These are phyloP conservation scores for Agapostemon virescens DNA, from an alignment of 2,888 invertebrate species.

Conservation along the genomic window DNA sequence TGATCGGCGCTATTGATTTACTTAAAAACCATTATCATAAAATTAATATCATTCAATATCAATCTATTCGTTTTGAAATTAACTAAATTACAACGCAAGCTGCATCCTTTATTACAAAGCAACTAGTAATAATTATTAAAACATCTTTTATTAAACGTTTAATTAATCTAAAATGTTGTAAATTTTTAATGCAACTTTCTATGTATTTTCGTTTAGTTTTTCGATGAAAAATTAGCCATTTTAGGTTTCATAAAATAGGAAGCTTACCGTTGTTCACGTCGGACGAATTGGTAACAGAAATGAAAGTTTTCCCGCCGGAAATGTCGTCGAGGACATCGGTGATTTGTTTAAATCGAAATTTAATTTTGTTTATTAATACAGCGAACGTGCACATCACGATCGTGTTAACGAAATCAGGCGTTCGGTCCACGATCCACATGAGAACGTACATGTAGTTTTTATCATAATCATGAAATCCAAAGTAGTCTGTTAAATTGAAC, in stretches of 20 bases:
- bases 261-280: conserved; percentile 28
- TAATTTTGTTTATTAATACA: conserved; percentile 33
- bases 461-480: conserved; percentile 26
- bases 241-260: background rate
- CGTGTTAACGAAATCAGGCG: conserved; percentile 43
- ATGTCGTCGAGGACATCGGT: conserved; percentile 26
- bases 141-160: too few species aligned
- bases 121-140: too few species aligned
- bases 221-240: background rate
- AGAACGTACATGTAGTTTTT: conserved; percentile 28
- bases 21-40: too few species aligned
- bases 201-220: background rate
- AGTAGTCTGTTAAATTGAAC: conserved; percentile 46
- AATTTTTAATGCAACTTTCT: background rate
- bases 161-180: background rate
- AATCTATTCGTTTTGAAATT: too few species aligned
- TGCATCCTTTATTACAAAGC: too few species aligned
- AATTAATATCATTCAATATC: too few species aligned
- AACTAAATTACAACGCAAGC: too few species aligned
- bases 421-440: conserved; percentile 43
- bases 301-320: conserved; percentile 7
- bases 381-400: conserved; percentile 41
- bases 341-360: conserved; percentile 34
- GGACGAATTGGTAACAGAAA: conserved; percentile 2
- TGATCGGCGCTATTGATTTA: too few species aligned